Percentiles rank a stretch among this genome's conserved stretches.
These are phyloP conservation scores for Tokudaia tokunoshimensis DNA, from an alignment of 2,797 vertebrate species.

Conservation along the genomic window DNA sequence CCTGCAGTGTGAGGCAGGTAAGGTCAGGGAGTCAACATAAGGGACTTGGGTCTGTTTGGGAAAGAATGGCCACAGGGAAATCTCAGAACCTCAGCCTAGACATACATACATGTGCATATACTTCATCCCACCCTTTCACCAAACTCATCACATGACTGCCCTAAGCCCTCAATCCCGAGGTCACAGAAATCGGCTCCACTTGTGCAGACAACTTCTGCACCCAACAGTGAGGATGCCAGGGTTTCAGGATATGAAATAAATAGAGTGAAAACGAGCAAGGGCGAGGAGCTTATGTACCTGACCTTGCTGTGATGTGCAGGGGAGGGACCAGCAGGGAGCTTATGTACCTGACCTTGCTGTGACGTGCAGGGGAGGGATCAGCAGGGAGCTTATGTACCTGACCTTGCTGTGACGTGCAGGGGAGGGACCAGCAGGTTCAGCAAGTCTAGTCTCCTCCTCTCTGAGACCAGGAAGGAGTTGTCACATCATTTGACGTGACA, in stretches of 20 bases:
- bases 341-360: neutral
- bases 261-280: neutral
- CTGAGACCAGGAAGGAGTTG: neutral
- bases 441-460: neutral
- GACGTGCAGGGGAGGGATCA: neutral
- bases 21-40: neutral
- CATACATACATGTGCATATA: neutral
- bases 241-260: neutral
- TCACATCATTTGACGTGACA: neutral
- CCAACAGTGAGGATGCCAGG: neutral
- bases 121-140: neutral
- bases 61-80: neutral
- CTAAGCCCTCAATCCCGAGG: neutral
- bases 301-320: neutral
- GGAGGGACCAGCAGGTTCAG: neutral
- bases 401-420: neutral
- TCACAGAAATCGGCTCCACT: no score
- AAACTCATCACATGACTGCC: neutral
- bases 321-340: neutral
- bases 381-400: neutral
- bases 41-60: neutral
- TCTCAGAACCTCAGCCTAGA: neutral
- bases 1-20: neutral
- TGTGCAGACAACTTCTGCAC: neutral
- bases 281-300: neutral